Conservation (phyloP, 2,797 vertebrate genomes). For the Mormyrus proboscirostris region DNA sequence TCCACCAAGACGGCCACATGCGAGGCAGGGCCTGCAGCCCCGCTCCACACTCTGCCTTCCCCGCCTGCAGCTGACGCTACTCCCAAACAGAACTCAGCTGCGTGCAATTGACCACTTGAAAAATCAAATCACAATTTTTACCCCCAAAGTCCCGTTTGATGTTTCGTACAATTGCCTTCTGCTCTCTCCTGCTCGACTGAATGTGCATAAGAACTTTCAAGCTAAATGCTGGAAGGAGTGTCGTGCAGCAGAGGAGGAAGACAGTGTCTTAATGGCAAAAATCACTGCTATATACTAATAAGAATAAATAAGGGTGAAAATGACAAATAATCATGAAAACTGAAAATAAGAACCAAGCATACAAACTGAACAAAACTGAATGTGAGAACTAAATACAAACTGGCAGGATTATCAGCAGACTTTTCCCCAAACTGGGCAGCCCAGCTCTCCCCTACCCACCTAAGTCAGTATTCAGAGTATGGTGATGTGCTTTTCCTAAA, state of each 20-base stretch:
- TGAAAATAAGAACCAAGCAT: not conserved
- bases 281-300: not conserved
- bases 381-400: not conserved
- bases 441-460: not conserved
- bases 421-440: not conserved
- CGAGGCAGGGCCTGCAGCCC: not conserved
- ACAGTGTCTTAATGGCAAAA: not conserved
- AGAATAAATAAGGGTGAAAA: not conserved
- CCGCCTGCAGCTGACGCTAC: not conserved
- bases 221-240: not conserved
- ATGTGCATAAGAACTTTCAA: not conserved
- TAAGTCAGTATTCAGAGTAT: not conserved
- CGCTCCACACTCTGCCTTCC: not conserved
- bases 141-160: not conserved
- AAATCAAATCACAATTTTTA: not conserved
- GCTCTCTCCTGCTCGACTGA: not conserved
- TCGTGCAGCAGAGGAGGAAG: not conserved
- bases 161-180: not conserved
- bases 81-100: not conserved
- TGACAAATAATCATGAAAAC: not conserved
- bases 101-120: not conserved
- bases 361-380: not conserved
- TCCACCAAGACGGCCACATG: not conserved
- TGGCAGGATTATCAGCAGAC: not conserved
- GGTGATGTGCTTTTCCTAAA: not conserved